These are phyloP conservation scores for Achlya flavicornis DNA, from an alignment of 2,888 invertebrate genomes.

Conservation along the genomic window DNA sequence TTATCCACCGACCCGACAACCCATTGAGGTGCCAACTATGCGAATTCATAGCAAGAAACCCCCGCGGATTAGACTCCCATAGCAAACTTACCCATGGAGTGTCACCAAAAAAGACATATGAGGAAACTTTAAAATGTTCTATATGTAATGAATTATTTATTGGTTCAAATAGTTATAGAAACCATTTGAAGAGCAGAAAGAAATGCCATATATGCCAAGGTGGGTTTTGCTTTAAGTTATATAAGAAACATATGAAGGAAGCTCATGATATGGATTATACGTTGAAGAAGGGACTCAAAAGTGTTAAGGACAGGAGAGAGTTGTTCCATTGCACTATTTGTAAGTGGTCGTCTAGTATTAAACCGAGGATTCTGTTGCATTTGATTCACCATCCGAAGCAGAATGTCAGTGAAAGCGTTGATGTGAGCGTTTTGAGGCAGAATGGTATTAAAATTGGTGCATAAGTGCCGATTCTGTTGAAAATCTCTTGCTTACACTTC, in stretches of 20 bases:
- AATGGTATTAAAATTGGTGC: slow-evolving; percentile 31
- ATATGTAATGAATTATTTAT: slow-evolving; percentile 21
- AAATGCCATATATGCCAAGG: slow-evolving; percentile 14
- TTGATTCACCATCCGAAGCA: slow-evolving; percentile 72
- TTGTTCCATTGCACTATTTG: slow-evolving; percentile 55
- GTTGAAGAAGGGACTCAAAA: slow-evolving; percentile 13
- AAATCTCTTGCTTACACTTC: no score
- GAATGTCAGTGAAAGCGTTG: slow-evolving; percentile 44
- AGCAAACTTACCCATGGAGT: slow-evolving; percentile 13
- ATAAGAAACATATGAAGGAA: slow-evolving; percentile 31
- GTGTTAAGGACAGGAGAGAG: slow-evolving; percentile 22
- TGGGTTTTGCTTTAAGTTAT: slow-evolving; percentile 24
- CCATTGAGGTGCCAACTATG: slow-evolving; percentile 58
- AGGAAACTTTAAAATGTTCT: slow-evolving; percentile 16
- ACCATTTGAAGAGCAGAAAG: slow-evolving; percentile 13
- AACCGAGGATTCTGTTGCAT: slow-evolving; percentile 59
- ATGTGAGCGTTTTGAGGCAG: slow-evolving; percentile 44
- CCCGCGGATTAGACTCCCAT: slow-evolving; percentile 45
- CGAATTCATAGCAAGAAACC: slow-evolving; percentile 55
- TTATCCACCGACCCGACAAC: slow-evolving; percentile 60
- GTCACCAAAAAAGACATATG: not conserved
- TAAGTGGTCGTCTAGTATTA: slow-evolving; percentile 49
- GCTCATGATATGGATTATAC: slow-evolving; percentile 17
- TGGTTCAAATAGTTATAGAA: not conserved
- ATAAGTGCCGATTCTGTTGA: no score